Percentiles rank a stretch among this genome's conserved stretches.
Evolutionary conservation across 92 coral and sea anemone genomes (phyloP).

Genomic region (Siderastrea radians): DNA sequence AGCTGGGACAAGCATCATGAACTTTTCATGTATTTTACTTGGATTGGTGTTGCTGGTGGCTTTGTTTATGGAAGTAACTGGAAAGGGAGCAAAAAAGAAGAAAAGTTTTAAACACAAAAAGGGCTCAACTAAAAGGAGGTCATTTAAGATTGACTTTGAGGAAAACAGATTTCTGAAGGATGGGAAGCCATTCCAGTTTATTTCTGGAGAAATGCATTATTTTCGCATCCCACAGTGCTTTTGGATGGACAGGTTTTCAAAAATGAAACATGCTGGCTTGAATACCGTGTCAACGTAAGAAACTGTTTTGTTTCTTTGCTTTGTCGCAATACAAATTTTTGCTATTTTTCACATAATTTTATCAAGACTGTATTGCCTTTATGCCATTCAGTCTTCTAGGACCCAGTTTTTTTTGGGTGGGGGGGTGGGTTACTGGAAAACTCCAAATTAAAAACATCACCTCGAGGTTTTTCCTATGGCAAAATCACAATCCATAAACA

Average conservation of each 20-base stretch:
- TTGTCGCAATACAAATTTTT: neutral
- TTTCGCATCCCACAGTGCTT: slow-evolving; percentile 24
- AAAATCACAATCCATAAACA: too few species aligned
- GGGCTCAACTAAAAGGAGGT: neutral
- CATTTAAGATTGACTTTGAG: slow-evolving; percentile 44
- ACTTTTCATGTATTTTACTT: neutral
- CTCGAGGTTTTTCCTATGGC: too few species aligned
- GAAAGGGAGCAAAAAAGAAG: slow-evolving; percentile 6
- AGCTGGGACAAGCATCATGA: neutral
- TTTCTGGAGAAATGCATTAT: slow-evolving; percentile 44
- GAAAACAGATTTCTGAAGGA: slow-evolving; percentile 37
- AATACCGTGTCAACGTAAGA: slow-evolving; percentile 48
- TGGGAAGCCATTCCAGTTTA: slow-evolving; percentile 31
- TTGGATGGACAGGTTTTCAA: slow-evolving; percentile 31
- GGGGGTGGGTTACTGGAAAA: too few species aligned
- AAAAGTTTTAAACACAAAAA: neutral
- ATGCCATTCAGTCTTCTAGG: too few species aligned
- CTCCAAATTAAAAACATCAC: too few species aligned
- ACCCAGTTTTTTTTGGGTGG: too few species aligned
- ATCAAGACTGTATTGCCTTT: too few species aligned
- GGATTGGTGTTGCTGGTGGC: neutral
- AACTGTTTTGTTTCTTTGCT: neutral
- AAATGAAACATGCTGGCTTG: slow-evolving; percentile 40
- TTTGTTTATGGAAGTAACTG: neutral
- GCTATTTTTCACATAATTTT: neutral